phyloP scores from a whole-genome alignment of 2,113 vertebrate genomes.

The Odontesthes bonariensis region DNA sequence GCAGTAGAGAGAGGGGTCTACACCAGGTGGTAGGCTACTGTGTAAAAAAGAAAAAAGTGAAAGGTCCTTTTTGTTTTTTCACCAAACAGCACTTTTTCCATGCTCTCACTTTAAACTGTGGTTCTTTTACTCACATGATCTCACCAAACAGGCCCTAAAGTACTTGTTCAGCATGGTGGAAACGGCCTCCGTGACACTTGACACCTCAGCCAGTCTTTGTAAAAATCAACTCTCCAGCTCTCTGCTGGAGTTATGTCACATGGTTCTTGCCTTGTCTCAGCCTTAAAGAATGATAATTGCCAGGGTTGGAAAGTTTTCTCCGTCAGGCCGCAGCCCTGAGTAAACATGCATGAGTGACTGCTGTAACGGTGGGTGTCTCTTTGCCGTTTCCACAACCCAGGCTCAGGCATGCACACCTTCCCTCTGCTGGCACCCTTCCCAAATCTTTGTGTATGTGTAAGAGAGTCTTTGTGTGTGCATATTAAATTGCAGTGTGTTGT shows the following conservation, averaged over 20 bases:
- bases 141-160: constrained; percentile 3
- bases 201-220: constrained; percentile 47
- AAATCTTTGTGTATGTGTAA: constrained; percentile 49
- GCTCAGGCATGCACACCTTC: constrained; percentile 79
- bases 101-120: constrained; percentile 13
- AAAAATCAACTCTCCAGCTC: constrained; percentile 32
- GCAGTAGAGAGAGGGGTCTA: constrained; percentile 1
- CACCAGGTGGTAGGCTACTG: constrained; percentile 50
- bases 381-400: constrained; percentile 76
- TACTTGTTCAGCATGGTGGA: constrained; percentile 14
- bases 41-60: constrained; percentile 39
- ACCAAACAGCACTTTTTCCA: constrained; percentile 20
- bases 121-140: not conserved
- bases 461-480: constrained; percentile 31
- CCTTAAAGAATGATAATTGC: constrained; percentile 83
- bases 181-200: constrained; percentile 37
- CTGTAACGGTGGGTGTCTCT: constrained; percentile 79
- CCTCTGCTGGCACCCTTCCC: constrained; percentile 68
- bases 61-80: constrained; percentile 42
- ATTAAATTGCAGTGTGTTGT: constrained; percentile 37
- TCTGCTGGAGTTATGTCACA: constrained; percentile 75
- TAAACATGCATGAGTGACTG: constrained; percentile 83
- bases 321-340: constrained; percentile 79
- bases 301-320: constrained; percentile 79
- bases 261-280: constrained; percentile 71